A percentile compares a stretch with the other conserved stretches of the same genome.
These are phyloP conservation scores for Rhombomys opimus DNA, from an alignment of 2,113 vertebrate species.

Conservation along the genomic window DNA sequence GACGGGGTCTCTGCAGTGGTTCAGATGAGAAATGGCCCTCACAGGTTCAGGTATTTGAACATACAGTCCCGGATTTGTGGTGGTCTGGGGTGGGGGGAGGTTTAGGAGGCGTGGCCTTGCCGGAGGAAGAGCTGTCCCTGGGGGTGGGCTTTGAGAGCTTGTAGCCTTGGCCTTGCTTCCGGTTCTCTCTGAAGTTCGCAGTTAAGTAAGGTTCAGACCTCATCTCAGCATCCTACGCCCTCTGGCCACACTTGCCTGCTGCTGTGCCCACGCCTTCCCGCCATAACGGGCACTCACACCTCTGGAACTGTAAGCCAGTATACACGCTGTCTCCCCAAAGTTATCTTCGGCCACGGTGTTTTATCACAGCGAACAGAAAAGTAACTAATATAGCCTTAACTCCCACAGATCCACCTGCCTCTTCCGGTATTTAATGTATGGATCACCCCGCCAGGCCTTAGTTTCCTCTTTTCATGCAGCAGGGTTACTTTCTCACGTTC, in stretches of 20 bases:
- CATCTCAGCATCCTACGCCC: not conserved
- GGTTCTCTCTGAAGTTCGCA: not conserved
- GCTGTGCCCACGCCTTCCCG: not conserved
- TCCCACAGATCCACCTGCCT: not conserved
- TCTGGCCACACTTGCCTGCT: not conserved
- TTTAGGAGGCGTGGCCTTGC: not conserved
- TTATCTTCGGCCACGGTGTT: not conserved
- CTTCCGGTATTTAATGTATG: not conserved
- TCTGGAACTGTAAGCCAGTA: not conserved
- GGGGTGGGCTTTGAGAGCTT: not conserved
- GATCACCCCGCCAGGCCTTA: not conserved
- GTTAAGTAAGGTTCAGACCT: not conserved
- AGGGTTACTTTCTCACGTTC: not conserved
- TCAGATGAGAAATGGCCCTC: not conserved
- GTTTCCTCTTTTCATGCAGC: not conserved
- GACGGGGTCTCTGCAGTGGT: not conserved
- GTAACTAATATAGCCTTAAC: not conserved
- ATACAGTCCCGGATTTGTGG: not conserved
- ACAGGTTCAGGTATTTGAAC: not conserved
- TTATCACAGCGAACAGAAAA: not conserved
- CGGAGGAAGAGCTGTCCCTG: not conserved
- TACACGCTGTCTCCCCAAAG: not conserved
- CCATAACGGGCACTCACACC: not conserved
- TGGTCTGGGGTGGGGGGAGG: not conserved
- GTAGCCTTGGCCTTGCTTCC: not conserved